These are phyloP conservation scores for Oryzias melastigma DNA, from an alignment of 2,113 vertebrate species.

Conservation along the genomic window DNA sequence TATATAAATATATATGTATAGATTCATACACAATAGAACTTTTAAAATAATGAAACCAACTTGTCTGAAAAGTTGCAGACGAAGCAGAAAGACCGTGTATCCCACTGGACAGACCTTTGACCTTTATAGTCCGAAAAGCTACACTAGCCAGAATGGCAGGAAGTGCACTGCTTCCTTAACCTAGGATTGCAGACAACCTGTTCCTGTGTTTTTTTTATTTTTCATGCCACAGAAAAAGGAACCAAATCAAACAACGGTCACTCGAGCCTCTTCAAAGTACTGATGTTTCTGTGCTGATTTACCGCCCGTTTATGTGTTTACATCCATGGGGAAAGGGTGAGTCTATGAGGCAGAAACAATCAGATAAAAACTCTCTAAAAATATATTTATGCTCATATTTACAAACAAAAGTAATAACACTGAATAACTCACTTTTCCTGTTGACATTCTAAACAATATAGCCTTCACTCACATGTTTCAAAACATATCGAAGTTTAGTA, in stretches of 20 bases:
- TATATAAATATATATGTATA: no score
- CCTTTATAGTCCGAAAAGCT: slow-evolving; percentile 36
- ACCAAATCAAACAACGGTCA: slow-evolving; percentile 33
- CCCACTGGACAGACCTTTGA: slow-evolving; percentile 38
- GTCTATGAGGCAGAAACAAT: no score
- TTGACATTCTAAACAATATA: no score
- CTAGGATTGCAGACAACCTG: slow-evolving; percentile 31
- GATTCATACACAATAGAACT: background rate
- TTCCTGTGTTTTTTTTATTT: slow-evolving; percentile 48
- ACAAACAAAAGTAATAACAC: no score
- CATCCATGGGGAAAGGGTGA: background rate
- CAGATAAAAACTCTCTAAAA: no score
- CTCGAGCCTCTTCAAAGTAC: slow-evolving; percentile 30
- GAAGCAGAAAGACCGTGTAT: slow-evolving; percentile 55
- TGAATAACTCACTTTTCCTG: no score
- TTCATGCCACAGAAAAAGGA: slow-evolving; percentile 39
- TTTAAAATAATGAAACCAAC: background rate
- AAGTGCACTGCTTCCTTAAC: slow-evolving; percentile 60
- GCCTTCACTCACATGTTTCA: no score
- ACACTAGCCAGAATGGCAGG: slow-evolving; percentile 38
- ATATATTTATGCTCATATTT: no score
- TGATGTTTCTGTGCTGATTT: slow-evolving; percentile 10
- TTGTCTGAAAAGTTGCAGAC: slow-evolving; percentile 27
- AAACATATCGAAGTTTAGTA: no score
- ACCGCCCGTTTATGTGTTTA: background rate